Evolutionary conservation across 2,888 invertebrate species (phyloP), one percentile per base, ranked within the genome.

Genomic region (Mayetiola destructor): DNA sequence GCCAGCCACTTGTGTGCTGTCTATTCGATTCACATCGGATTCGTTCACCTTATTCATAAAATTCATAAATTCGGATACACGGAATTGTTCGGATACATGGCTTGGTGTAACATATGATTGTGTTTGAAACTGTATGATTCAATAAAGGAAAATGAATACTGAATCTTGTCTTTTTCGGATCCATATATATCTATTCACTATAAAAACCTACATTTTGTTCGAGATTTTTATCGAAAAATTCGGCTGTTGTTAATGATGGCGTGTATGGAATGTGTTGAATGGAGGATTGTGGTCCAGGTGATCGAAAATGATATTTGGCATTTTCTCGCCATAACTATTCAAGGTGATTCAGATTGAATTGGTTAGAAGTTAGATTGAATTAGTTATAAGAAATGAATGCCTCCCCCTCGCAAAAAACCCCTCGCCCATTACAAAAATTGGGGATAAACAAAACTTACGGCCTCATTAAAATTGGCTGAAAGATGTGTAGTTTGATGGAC

Each of bases 51-150:
- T 82, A 66, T 82, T 80, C 81, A 90, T 88, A 67, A 88, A 89
- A 66, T 82, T 84, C 83, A 88, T 84, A 66, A 90, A 89, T 77
- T 88, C 77, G 57, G 85, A 86, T 67, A 85, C 83, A 21, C 80
- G 81, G 64, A 83, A 76, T 66, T 84, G 82, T 61, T 82, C 79
- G 71, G 85, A n/a, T n/a, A n/a, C 82, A 10, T 32, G 64, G 77
- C 75, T 63, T 78, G 76, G 3, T 79, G 76, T 5, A 16, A 5
- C 48, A 40, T n/a, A n/a, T n/a, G n/a, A n/a, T n/a, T n/a, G n/a
- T n/a, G n/a, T n/a, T n/a, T n/a, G n/a, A n/a, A n/a, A n/a, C n/a
- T n/a, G n/a, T n/a, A n/a, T n/a, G n/a, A n/a, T n/a, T n/a, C n/a
- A n/a, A n/a, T n/a, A n/a, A n/a, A n/a, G n/a, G n/a, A n/a, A n/a